Conservation (phyloP, 2,113 vertebrate species). For the Petrocephalus microphthalmus region DNA sequence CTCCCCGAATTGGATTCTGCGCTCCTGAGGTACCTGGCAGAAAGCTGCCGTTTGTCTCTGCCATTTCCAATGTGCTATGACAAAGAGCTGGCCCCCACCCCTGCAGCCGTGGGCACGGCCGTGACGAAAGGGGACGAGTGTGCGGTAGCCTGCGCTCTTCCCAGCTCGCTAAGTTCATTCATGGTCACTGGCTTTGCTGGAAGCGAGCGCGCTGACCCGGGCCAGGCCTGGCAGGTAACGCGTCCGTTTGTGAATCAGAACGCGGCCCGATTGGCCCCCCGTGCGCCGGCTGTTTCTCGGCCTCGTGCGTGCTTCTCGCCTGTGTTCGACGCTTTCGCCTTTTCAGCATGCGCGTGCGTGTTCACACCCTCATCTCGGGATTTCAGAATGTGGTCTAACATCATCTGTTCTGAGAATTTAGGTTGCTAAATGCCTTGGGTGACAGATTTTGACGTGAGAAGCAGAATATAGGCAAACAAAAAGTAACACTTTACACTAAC, state of each 20-base stretch:
- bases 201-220: background rate
- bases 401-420: background rate
- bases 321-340: background rate
- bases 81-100: background rate
- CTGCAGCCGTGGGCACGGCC: background rate
- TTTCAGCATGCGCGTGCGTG: background rate
- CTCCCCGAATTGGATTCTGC: background rate
- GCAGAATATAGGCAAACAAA: background rate
- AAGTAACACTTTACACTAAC: background rate
- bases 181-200: background rate
- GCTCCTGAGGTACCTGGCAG: background rate
- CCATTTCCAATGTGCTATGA: background rate
- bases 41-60: conserved; percentile 3
- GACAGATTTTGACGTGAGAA: background rate
- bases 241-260: background rate
- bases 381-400: background rate
- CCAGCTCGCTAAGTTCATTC: background rate
- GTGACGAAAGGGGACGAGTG: background rate
- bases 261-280: background rate
- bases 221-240: background rate
- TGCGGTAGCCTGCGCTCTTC: background rate
- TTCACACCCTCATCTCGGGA: background rate
- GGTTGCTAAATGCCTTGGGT: background rate
- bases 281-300: background rate
- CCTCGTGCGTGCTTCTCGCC: background rate